Conservation (phyloP, 2,888 invertebrate species). For the Saturnia pavonia region DNA sequence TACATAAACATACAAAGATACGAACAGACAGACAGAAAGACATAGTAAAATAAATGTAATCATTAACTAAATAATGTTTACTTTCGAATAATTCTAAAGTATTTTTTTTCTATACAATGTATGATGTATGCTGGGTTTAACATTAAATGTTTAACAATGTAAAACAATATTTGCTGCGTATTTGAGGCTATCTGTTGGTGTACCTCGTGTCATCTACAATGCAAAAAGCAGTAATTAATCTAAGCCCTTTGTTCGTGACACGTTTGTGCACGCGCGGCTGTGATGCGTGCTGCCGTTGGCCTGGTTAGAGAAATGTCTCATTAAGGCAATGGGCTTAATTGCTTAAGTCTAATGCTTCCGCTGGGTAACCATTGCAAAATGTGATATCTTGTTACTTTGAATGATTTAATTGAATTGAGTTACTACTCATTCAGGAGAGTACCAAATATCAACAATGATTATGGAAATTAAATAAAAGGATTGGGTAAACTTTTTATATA, state of each 20-base stretch:
- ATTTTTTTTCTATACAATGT: too few species aligned
- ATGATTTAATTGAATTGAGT: too few species aligned
- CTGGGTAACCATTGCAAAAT: conserved; percentile 7
- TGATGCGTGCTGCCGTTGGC: conserved; percentile 37
- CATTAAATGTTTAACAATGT: not conserved
- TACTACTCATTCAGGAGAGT: too few species aligned
- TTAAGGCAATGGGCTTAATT: conserved; percentile 57
- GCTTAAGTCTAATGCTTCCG: conserved; percentile 39
- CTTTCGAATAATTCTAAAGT: too few species aligned
- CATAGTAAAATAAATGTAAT: too few species aligned
- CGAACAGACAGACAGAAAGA: too few species aligned
- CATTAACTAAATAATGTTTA: too few species aligned
- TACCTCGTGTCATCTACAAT: conserved; percentile 26
- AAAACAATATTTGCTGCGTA: conserved; percentile 29
- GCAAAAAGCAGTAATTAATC: conserved; percentile 43
- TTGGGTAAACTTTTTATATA: too few species aligned
- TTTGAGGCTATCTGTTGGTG: conserved; percentile 29
- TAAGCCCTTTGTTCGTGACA: conserved; percentile 42
- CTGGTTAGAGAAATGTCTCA: conserved; percentile 51
- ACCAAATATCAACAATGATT: too few species aligned
- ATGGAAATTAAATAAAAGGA: too few species aligned
- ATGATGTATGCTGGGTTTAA: too few species aligned
- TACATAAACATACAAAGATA: too few species aligned
- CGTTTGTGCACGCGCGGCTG: conserved; percentile 34
- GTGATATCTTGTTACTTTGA: not conserved